These are phyloP conservation scores for Tapera naevia DNA, from an alignment of 2,797 vertebrate genomes.

Conservation along the genomic window DNA sequence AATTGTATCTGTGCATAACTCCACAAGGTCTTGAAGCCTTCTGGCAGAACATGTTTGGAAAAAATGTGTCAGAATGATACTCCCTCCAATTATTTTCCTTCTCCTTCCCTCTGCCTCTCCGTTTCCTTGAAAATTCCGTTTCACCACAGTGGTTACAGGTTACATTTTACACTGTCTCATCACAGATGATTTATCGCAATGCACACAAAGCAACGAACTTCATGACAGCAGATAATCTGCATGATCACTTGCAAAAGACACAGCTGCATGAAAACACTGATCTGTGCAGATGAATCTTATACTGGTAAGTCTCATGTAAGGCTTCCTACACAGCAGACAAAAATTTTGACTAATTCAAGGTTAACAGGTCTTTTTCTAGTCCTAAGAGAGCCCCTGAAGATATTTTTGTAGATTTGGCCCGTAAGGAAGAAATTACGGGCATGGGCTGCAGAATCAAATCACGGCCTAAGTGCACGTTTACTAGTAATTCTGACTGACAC, in stretches of 20 bases:
- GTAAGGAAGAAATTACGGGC: background rate
- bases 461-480: accelerated
- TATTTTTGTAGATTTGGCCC: background rate
- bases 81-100: conserved; percentile 23
- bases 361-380: background rate
- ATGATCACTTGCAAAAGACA: conserved; percentile 1
- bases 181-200: conserved; percentile 15
- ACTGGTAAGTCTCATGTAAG: background rate
- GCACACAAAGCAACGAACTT: background rate
- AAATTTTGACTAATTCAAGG: background rate
- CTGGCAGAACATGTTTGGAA: conserved; percentile 37
- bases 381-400: background rate
- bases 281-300: background rate
- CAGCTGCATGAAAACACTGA: background rate
- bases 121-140: conserved; percentile 6
- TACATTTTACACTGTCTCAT: background rate
- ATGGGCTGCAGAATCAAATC: background rate
- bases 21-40: conserved; percentile 14
- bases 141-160: background rate
- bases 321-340: background rate
- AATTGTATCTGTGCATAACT: background rate
- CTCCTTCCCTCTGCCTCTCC: background rate
- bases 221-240: conserved; percentile 21
- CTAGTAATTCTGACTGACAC: background rate
- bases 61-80: background rate